Evolutionary conservation across 2,113 vertebrate genomes (phyloP).

Genomic region (Cheirogaleus medius): DNA sequence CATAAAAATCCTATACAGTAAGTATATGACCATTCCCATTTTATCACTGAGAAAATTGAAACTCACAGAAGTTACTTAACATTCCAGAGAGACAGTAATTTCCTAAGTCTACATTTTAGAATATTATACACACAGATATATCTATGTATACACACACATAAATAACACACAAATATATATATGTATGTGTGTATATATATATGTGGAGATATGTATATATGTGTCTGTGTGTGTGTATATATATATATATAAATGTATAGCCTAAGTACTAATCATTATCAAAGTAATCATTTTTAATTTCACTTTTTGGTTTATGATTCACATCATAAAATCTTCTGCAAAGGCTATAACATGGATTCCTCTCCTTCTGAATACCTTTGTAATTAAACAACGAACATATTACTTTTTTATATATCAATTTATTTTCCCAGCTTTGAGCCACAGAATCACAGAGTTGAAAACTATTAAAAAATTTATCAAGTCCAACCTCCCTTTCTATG

Average conservation of each 20-base stretch:
- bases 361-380: background rate
- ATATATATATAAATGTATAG: background rate
- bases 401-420: constrained; percentile 37
- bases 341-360: background rate
- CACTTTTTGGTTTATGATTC: constrained; percentile 14
- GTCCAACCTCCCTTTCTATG: background rate
- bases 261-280: background rate
- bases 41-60: background rate
- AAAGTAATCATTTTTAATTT: background rate
- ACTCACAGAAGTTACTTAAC: background rate
- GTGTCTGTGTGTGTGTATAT: no score
- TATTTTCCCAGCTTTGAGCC: background rate
- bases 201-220: no score
- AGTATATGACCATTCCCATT: background rate
- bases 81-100: background rate
- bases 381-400: constrained; percentile 37
- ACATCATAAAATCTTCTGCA: background rate
- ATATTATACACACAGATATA: background rate
- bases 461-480: background rate
- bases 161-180: background rate
- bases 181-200: background rate
- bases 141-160: background rate
- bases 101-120: background rate
- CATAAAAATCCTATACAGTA: background rate
- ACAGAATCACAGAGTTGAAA: constrained; percentile 30